These are phyloP conservation scores for Osmerus mordax DNA, from an alignment of 2,113 vertebrate species.

Conservation along the genomic window DNA sequence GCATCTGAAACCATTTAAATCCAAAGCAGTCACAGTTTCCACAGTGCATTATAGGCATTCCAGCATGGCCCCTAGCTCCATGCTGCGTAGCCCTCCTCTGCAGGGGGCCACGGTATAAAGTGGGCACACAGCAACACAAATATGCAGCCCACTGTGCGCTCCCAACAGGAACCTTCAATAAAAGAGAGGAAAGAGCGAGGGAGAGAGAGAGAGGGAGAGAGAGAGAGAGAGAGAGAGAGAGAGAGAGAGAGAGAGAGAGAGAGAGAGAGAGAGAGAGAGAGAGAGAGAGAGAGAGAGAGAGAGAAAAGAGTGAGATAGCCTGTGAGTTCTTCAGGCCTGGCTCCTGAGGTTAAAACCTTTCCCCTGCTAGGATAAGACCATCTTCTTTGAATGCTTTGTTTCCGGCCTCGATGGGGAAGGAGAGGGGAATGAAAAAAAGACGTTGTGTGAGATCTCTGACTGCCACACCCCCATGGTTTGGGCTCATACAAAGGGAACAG, in stretches of 20 bases:
- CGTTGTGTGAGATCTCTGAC: slow-evolving; percentile 30
- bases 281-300: too few relatives aligned
- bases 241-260: neutral
- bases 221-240: slow-evolving; percentile 4
- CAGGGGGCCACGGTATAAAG: slow-evolving; percentile 61
- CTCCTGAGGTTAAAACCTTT: slow-evolving; percentile 54
- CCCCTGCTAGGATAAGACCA: slow-evolving; percentile 55
- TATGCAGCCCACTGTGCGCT: slow-evolving; percentile 50
- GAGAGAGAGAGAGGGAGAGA: slow-evolving; percentile 2
- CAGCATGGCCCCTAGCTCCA: slow-evolving; percentile 62
- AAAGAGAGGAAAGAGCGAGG: slow-evolving; percentile 30
- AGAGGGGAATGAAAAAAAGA: slow-evolving; percentile 26
- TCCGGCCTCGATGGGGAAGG: slow-evolving; percentile 47
- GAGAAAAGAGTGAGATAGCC: slow-evolving; percentile 17
- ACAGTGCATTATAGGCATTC: slow-evolving; percentile 72
- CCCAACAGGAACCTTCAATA: slow-evolving; percentile 48
- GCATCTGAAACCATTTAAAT: slow-evolving; percentile 79
- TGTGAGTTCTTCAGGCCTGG: slow-evolving; percentile 43
- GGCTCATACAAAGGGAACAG: slow-evolving; percentile 36
- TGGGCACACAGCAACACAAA: slow-evolving; percentile 66
- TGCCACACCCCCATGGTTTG: slow-evolving; percentile 53
- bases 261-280: too few relatives aligned
- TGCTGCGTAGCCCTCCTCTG: slow-evolving; percentile 54
- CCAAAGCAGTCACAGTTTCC: slow-evolving; percentile 77
- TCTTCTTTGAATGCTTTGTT: slow-evolving; percentile 61